phyloP scores from a whole-genome alignment of 2,113 vertebrate genomes.

The Andinoacara biseriatus region DNA sequence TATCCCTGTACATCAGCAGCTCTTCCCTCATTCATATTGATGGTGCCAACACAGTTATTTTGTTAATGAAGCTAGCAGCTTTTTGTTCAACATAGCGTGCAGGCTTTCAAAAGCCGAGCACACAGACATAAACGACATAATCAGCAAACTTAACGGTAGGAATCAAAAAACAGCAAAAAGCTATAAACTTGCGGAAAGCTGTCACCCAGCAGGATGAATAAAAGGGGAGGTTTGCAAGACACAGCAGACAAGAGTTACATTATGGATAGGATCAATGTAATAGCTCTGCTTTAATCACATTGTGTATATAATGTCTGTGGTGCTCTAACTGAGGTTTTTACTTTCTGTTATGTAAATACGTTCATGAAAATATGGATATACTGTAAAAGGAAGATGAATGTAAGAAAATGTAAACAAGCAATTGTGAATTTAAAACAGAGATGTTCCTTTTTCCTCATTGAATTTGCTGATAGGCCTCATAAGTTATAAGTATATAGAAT shows the following conservation, averaged over 20 bases:
- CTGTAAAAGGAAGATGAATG: neutral
- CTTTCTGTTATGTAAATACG: conserved; percentile 1
- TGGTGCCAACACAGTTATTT: neutral
- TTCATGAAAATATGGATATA: neutral
- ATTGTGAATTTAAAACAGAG: conserved; percentile 10
- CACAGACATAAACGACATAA: neutral
- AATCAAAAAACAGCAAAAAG: conserved; percentile 24
- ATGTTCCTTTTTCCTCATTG: neutral
- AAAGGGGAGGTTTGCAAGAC: neutral
- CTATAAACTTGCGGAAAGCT: conserved; percentile 6
- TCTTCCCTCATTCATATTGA: neutral
- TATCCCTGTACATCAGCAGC: neutral
- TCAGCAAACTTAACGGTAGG: neutral
- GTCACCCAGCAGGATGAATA: conserved; percentile 18
- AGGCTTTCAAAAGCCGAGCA: conserved; percentile 6
- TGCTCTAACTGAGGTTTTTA: conserved; percentile 6
- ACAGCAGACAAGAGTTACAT: neutral
- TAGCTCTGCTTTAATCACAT: neutral
- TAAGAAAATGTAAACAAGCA: neutral
- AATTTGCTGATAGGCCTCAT: conserved; percentile 13
- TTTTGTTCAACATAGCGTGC: conserved; percentile 15
- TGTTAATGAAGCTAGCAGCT: neutral
- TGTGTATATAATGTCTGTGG: neutral
- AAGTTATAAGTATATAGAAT: neutral
- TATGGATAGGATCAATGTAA: neutral